Conservation (phyloP, 2,888 invertebrate species). For the Parapristionchus giblindavisi region DNA sequence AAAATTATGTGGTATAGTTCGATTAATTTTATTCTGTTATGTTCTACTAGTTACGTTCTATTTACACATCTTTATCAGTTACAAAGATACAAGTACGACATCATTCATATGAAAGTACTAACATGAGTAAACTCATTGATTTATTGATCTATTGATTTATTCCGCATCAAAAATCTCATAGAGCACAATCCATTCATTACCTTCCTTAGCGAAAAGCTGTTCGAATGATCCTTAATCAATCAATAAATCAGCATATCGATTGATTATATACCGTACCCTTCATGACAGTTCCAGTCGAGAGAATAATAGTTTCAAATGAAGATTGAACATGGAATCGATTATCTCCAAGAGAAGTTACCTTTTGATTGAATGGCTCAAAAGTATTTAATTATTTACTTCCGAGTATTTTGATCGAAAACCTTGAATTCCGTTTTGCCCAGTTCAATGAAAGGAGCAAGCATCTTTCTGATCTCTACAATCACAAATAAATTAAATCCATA, state of each 20-base stretch:
- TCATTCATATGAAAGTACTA: background rate
- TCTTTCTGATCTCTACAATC: constrained; percentile 9
- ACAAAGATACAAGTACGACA: too few relatives aligned
- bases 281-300: background rate
- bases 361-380: background rate
- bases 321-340: background rate
- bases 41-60: too few relatives aligned
- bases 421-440: constrained; percentile 25
- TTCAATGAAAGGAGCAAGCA: constrained; percentile 11
- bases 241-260: background rate
- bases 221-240: constrained; percentile 12
- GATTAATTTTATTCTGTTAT: too few relatives aligned
- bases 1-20: too few relatives aligned
- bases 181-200: constrained; percentile 1
- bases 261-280: background rate
- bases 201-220: constrained; percentile 8
- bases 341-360: constrained; percentile 1
- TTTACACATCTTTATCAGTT: too few relatives aligned
- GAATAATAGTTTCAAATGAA: constrained; percentile 12
- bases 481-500: background rate
- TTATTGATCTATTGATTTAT: background rate
- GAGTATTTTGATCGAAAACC: background rate
- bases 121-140: background rate
- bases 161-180: constrained; percentile 5
- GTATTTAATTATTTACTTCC: background rate